Evolutionary conservation across 2,797 vertebrate species (phyloP).

Genomic region (Lindbergichthys nudifrons): DNA sequence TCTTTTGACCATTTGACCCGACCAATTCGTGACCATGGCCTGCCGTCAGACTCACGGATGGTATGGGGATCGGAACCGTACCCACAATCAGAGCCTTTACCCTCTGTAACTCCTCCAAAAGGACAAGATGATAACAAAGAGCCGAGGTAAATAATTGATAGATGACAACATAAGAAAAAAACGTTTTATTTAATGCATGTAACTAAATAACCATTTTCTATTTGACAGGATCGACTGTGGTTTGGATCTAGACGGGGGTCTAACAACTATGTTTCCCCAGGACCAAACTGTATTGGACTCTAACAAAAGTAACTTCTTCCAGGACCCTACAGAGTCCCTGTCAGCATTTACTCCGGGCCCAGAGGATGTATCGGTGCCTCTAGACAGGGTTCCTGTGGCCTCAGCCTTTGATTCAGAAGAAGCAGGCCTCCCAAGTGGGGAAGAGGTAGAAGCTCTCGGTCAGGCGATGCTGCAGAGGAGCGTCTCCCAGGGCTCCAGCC

Average conservation of each 20-base stretch:
- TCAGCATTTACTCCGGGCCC: slow-evolving; percentile 87
- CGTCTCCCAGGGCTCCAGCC: slow-evolving; percentile 92
- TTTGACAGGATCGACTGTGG: slow-evolving; percentile 86
- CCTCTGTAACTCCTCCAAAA: slow-evolving; percentile 88
- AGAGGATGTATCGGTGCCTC: slow-evolving; percentile 85
- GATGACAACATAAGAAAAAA: not conserved
- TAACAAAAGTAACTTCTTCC: slow-evolving; percentile 90
- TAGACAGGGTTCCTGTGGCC: slow-evolving; percentile 79
- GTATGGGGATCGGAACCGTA: slow-evolving; percentile 97
- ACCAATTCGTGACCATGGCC: slow-evolving; percentile 90
- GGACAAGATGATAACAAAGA: slow-evolving; percentile 88
- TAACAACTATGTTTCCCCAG: slow-evolving; percentile 86
- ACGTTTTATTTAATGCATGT: slow-evolving; percentile 4
- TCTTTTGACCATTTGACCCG: slow-evolving; percentile 94
- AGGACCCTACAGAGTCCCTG: slow-evolving; percentile 87
- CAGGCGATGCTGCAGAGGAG: slow-evolving; percentile 90
- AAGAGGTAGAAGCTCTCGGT: slow-evolving; percentile 86
- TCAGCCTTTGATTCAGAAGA: slow-evolving; percentile 86
- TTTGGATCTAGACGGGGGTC: slow-evolving; percentile 88
- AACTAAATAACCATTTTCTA: slow-evolving; percentile 1
- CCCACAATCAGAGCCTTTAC: slow-evolving; percentile 88
- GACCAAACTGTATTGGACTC: slow-evolving; percentile 89
- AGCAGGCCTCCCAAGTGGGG: slow-evolving; percentile 79
- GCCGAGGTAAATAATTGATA: slow-evolving; percentile 66
- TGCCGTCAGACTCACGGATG: slow-evolving; percentile 91